Percentiles rank a stretch among this genome's conserved stretches.
These are phyloP conservation scores for Athene noctua DNA, from an alignment of 2,113 vertebrate species.

Conservation along the genomic window DNA sequence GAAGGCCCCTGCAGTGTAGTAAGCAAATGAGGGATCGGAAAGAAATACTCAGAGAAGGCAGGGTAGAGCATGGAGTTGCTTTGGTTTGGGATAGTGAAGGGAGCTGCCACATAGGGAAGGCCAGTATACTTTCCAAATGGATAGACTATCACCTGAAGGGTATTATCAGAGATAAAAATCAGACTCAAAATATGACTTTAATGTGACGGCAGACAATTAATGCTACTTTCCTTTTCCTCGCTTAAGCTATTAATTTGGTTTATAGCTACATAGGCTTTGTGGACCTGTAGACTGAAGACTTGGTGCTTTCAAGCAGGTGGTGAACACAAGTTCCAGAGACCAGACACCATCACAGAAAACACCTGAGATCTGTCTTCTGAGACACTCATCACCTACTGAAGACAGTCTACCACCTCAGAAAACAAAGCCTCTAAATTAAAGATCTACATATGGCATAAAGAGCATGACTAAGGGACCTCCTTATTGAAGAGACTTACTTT, in stretches of 20 bases:
- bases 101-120: constrained; percentile 25
- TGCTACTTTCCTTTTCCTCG: background rate
- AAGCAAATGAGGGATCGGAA: constrained; percentile 65
- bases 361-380: background rate
- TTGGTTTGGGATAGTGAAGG: constrained; percentile 48
- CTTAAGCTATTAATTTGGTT: background rate
- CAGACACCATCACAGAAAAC: background rate
- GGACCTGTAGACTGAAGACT: background rate
- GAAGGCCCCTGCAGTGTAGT: constrained; percentile 68
- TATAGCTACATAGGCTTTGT: background rate
- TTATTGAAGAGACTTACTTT: background rate
- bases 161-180: background rate
- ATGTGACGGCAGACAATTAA: background rate
- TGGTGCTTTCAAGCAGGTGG: background rate
- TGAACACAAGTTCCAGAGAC: background rate
- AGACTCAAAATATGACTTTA: background rate
- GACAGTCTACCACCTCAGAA: background rate
- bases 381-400: background rate
- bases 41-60: constrained; percentile 71
- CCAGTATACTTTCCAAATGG: constrained; percentile 28
- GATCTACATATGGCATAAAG: background rate
- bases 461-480: background rate
- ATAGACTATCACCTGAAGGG: constrained; percentile 58
- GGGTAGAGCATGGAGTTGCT: constrained; percentile 69
- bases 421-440: background rate